Percentiles rank a stretch among this genome's conserved stretches.
These are phyloP conservation scores for Myxocyprinus asiaticus DNA, from an alignment of 2,113 vertebrate genomes.

Conservation along the genomic window DNA sequence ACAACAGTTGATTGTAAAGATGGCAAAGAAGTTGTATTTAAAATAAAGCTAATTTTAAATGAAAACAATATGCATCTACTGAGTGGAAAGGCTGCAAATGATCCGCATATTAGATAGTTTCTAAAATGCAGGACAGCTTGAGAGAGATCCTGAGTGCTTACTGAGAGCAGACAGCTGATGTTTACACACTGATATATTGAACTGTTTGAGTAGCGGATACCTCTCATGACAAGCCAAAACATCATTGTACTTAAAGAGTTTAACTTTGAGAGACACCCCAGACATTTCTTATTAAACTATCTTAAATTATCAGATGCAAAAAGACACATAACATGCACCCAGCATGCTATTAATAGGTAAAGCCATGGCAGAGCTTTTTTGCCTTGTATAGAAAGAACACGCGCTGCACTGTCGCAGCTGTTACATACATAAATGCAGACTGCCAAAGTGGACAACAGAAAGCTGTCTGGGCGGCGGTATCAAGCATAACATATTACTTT, in stretches of 20 bases:
- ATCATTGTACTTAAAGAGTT: slow-evolving; percentile 12
- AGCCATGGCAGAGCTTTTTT: slow-evolving; percentile 4
- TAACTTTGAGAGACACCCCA: not conserved
- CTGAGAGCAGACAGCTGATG: slow-evolving; percentile 18
- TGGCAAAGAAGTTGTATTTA: not conserved
- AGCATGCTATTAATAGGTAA: slow-evolving; percentile 18
- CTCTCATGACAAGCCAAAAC: slow-evolving; percentile 20
- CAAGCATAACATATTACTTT: not conserved
- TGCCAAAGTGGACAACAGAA: not conserved
- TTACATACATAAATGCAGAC: slow-evolving; percentile 13
- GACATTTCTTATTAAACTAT: not conserved
- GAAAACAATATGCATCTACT: not conserved
- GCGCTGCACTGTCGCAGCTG: slow-evolving; percentile 36
- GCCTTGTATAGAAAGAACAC: slow-evolving; percentile 14
- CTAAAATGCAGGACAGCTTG: no score
- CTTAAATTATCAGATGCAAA: not conserved
- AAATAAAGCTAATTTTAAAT: not conserved
- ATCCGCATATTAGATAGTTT: no score
- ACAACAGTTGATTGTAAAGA: no score
- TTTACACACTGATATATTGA: slow-evolving; percentile 18
- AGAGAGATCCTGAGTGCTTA: not conserved
- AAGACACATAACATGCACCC: not conserved
- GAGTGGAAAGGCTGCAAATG: no score
- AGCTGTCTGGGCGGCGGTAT: not conserved
- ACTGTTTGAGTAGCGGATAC: slow-evolving; percentile 26